Conservation (phyloP, 2,797 vertebrate species). For the Falco rusticolus region DNA sequence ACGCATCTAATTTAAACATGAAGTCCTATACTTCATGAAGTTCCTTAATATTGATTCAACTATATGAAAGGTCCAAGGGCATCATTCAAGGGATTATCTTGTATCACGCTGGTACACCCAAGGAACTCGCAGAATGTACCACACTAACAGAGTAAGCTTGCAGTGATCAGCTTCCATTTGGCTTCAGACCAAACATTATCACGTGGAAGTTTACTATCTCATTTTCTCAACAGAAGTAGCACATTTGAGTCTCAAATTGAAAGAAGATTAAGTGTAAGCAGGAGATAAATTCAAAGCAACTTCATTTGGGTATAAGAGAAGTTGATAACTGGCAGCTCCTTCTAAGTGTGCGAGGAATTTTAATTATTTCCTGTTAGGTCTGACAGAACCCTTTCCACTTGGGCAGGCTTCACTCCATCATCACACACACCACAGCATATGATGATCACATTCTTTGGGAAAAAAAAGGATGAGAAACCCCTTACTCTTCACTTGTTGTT, state of each 20-base stretch:
- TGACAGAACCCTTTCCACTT: neutral
- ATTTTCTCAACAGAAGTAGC: neutral
- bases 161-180: neutral
- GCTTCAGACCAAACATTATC: neutral
- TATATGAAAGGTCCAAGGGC: neutral
- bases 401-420: neutral
- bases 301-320: neutral
- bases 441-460: neutral
- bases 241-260: neutral
- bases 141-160: neutral
- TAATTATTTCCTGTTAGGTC: neutral
- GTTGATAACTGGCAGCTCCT: neutral
- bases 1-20: neutral
- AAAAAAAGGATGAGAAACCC: neutral
- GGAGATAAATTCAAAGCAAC: neutral
- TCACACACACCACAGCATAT: neutral
- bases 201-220: neutral
- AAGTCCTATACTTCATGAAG: neutral
- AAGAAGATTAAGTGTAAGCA: neutral
- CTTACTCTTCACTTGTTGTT: conserved; percentile 96
- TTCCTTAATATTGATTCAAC: neutral
- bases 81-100: neutral
- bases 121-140: neutral
- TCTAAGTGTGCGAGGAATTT: neutral
- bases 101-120: neutral